phyloP scores from a whole-genome alignment of 2,113 vertebrate genomes.

The Arizona elegans region DNA sequence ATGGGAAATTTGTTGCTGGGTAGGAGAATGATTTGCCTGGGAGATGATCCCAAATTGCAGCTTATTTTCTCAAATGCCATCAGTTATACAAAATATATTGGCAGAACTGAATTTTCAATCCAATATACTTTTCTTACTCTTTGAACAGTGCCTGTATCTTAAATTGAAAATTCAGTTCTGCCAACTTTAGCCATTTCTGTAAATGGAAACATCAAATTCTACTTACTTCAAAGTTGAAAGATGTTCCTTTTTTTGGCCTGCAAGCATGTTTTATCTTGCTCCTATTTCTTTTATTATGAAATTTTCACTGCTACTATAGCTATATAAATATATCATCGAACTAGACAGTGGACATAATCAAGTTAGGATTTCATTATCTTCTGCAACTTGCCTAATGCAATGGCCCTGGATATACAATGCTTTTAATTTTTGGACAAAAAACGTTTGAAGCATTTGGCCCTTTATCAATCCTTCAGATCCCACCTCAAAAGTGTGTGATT shows the following conservation, averaged over 20 bases:
- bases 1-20: neutral
- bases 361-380: neutral
- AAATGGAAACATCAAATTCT: neutral
- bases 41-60: neutral
- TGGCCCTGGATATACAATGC: neutral
- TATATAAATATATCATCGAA: neutral
- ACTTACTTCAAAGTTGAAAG: neutral
- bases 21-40: neutral
- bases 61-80: neutral
- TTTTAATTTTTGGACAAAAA: neutral
- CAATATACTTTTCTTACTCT: neutral
- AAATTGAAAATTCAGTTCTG: neutral
- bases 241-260: neutral
- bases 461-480: neutral
- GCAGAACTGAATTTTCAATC: neutral
- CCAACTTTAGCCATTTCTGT: neutral
- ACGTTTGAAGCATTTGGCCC: neutral
- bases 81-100: neutral
- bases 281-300: neutral
- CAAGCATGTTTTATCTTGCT: neutral
- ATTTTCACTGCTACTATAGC: neutral
- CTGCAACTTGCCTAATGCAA: neutral
- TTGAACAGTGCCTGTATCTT: neutral
- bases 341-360: neutral
- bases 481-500: neutral